Percentiles rank a stretch among this genome's conserved stretches.
phyloP scores from a whole-genome alignment of 1,140 invertebrate species.

The Trachymyrmex septentrionalis region DNA sequence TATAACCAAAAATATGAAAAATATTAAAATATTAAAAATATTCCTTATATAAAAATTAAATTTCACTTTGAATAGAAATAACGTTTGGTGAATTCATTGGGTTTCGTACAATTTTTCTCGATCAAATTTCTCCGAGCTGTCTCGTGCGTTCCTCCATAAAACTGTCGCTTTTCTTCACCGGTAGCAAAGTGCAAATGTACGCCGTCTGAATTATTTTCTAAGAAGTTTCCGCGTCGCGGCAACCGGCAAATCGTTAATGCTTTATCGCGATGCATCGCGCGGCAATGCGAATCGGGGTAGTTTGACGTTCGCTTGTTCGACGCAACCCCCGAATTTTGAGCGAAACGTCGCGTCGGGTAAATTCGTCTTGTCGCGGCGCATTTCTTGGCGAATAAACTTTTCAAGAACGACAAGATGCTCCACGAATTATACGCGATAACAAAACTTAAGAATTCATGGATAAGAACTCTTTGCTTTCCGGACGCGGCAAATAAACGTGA shows the following conservation, averaged over 20 bases:
- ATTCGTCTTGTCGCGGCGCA: not conserved
- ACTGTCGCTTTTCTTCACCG: not conserved
- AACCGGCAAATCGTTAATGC: conserved; percentile 60
- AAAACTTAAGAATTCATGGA: not conserved
- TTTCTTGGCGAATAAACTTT: conserved; percentile 20
- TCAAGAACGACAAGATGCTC: not conserved
- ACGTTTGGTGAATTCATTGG: not conserved
- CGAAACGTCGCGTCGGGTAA: conserved; percentile 5
- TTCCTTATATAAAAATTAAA: not conserved
- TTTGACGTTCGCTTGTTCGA: conserved; percentile 64
- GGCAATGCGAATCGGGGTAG: not conserved
- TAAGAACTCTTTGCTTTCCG: not conserved
- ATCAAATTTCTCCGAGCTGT: conserved; percentile 9
- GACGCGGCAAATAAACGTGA: not conserved
- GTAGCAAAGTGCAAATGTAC: conserved; percentile 30
- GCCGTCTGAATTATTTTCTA: conserved; percentile 61
- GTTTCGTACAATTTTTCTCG: not conserved
- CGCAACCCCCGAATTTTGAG: conserved; percentile 25
- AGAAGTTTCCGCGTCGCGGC: conserved; percentile 37
- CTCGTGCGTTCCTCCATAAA: not conserved
- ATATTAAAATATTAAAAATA: no score
- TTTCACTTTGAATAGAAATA: not conserved
- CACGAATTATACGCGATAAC: not conserved
- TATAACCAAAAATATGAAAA: no score
- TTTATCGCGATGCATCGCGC: conserved; percentile 67